Percentiles rank a stretch among this genome's conserved stretches.
Evolutionary conservation across 1,140 invertebrate species (phyloP).

Genomic region (Orius insidiosus): DNA sequence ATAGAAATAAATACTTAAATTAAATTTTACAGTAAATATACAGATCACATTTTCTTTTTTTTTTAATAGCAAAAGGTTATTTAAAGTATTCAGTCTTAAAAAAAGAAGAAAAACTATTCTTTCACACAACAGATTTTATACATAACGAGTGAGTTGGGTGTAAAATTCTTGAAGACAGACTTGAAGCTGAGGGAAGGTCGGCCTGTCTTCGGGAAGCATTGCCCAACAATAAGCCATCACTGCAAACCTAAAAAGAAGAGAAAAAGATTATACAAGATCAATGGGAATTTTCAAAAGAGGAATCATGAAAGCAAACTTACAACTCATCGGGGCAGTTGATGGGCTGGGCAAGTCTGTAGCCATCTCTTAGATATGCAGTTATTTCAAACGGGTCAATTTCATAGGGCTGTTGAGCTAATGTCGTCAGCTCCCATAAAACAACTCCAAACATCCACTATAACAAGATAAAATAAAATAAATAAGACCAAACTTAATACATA

Average conservation of each 20-base stretch:
- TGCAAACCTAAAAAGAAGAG: constrained; percentile 48
- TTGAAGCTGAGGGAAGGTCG: constrained; percentile 66
- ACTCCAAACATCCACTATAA: constrained; percentile 87
- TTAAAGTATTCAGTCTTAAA: too few species aligned
- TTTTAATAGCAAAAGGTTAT: too few species aligned
- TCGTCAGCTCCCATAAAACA: constrained; percentile 85
- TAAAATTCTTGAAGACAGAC: constrained; percentile 79
- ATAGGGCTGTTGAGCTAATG: constrained; percentile 72
- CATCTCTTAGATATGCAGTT: constrained; percentile 66
- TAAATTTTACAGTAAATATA: too few species aligned
- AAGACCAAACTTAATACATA: constrained; percentile 30
- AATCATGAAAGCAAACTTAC: constrained; percentile 42
- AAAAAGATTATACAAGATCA: too few species aligned
- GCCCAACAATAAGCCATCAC: constrained; percentile 88
- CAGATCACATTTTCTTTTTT: too few species aligned
- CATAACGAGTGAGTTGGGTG: constrained; percentile 60
- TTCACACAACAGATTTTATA: too few species aligned
- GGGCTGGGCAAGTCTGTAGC: constrained; percentile 77
- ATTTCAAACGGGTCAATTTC: constrained; percentile 90
- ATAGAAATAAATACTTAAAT: too few species aligned
- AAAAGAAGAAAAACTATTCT: too few species aligned
- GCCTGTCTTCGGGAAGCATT: constrained; percentile 53
- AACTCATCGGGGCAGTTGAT: constrained; percentile 90
- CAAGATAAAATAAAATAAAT: constrained; percentile 2
- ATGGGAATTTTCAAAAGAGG: neutral